Percentiles rank a stretch among this genome's conserved stretches.
phyloP scores from a whole-genome alignment of 1,140 invertebrate species.

The Hirudo medicinalis region DNA sequence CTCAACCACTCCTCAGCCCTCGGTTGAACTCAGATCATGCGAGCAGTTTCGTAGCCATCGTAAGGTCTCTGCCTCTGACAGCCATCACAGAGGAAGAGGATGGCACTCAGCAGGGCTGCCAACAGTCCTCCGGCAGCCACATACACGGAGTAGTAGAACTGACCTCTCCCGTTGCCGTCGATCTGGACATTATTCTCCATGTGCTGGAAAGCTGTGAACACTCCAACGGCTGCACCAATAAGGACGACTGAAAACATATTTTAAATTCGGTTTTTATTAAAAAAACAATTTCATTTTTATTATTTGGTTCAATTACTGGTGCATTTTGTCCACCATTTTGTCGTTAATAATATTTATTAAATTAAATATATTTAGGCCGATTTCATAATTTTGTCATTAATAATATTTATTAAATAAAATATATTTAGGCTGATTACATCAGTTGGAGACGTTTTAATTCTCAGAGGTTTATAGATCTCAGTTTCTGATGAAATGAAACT shows the following conservation, averaged over 20 bases:
- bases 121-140: constrained; percentile 3
- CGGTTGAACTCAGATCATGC: constrained; percentile 10
- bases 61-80: not conserved
- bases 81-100: constrained; percentile 10
- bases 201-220: constrained; percentile 13
- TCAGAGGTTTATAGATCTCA: too few relatives aligned
- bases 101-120: not conserved
- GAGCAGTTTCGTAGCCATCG: constrained; percentile 11
- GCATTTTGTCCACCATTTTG: too few relatives aligned
- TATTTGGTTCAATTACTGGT: too few relatives aligned
- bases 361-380: too few relatives aligned
- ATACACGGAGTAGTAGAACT: not conserved
- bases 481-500: too few relatives aligned
- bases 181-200: constrained; percentile 4
- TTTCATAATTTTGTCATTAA: too few relatives aligned
- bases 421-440: too few relatives aligned
- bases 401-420: too few relatives aligned
- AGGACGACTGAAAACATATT: not conserved
- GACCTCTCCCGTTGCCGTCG: not conserved
- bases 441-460: too few relatives aligned
- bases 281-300: too few relatives aligned
- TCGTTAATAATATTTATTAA: too few relatives aligned
- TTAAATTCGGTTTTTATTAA: not conserved
- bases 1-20: too few relatives aligned
- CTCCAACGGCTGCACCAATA: constrained; percentile 8